phyloP scores from a whole-genome alignment of 1,140 invertebrate species.

The Phortica variegata region DNA sequence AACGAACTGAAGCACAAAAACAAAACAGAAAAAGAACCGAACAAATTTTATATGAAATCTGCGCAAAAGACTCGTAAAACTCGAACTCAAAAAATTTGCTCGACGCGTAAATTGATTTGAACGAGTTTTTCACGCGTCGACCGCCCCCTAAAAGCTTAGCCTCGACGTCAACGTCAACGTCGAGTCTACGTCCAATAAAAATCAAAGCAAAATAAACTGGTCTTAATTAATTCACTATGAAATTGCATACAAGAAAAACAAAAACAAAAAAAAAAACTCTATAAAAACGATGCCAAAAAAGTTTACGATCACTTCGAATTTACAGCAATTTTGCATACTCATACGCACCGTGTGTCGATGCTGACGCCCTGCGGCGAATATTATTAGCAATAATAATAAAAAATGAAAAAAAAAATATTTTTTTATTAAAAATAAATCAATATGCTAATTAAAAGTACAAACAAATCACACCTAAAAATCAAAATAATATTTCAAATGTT shows the following conservation, averaged over 20 bases:
- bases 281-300: constrained; percentile 1
- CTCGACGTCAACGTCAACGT: constrained; percentile 5
- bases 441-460: no score
- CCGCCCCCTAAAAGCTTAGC: no score
- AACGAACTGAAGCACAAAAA: constrained; percentile 1
- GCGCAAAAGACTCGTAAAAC: no score
- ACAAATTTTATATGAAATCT: no score
- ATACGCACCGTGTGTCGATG: constrained; percentile 22
- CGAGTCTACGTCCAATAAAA: constrained; percentile 1
- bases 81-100: no score
- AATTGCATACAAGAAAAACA: constrained; percentile 15
- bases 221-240: constrained; percentile 27
- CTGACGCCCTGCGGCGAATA: constrained; percentile 8
- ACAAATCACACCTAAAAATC: no score
- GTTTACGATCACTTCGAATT: constrained; percentile 27
- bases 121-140: constrained; percentile 1
- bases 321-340: constrained; percentile 46
- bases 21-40: no score
- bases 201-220: constrained; percentile 22
- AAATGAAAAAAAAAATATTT: no score
- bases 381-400: no score
- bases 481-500: no score
- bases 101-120: no score
- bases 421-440: no score
- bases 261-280: constrained; percentile 13